Base-by-base conservation (phyloP, 2,113 vertebrate species). In the Neogobius melanostomus region DNA sequence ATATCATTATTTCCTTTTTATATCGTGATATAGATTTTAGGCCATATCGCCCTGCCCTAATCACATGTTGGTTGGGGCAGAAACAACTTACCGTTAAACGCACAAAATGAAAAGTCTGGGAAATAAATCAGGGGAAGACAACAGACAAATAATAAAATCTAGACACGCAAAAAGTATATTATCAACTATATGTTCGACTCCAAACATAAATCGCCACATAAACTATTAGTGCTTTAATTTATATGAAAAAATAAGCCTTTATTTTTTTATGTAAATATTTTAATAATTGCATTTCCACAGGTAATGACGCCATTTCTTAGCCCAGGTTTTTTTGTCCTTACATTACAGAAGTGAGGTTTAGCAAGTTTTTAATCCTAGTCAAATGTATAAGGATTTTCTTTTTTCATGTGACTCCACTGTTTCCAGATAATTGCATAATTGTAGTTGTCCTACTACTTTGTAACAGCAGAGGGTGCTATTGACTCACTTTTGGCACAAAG, bases 401-500 rank as follows among this genome's bases (percentile, higher is more conserved):
- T 21, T 21, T 21, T 21, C 21, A 21, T 21, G 21, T 21, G 21
- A 21, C 28, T 36, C 3, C 28, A 36, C 28, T 36, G 28, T 36
- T 36, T 36, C 28, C 28, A 21, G 28, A 36, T 36, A 36, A 36
- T 36, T 36, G 28, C 28, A 36, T 36, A 45, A 52, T 47, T 68
- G 6, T 36, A 8, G 28, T 9, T 80, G 78, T 48, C 17, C 69
- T 82, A 56, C 68, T 62, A 1, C 3, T 3, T 0, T 67, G 0
- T 0, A 71, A 48, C 89, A 90, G 63, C 70, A 91, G 91, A 83
- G 75, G 87, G 87, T 8, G 80, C 66, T 82, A 50, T 81, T 83
- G 77, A 50, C 49, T 63, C 64, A 79, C 46, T 10, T 14, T 17
- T 66, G 15, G 4, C 36, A 61, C 44, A 44, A 44, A 28, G 1